phyloP scores from a whole-genome alignment of 2,888 invertebrate genomes.

The Endotricha flammealis region DNA sequence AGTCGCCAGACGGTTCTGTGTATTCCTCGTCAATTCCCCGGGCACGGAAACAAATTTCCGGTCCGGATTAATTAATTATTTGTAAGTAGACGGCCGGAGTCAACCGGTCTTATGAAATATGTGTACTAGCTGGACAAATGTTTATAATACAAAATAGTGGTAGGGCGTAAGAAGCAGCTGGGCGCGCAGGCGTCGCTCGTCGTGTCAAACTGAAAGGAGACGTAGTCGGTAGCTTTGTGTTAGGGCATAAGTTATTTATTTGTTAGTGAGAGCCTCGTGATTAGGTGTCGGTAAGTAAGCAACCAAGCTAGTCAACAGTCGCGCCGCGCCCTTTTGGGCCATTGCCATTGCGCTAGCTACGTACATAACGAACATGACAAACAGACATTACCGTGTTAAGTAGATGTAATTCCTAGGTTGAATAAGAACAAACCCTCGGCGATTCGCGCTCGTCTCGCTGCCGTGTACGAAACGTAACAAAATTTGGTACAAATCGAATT shows the following conservation, averaged over 20 bases:
- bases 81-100: slow-evolving; percentile 43
- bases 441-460: slow-evolving; percentile 1
- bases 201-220: slow-evolving; percentile 56
- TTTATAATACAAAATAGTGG: slow-evolving; percentile 51
- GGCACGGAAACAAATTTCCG: slow-evolving; percentile 21
- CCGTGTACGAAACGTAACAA: slow-evolving; percentile 31
- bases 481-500: slow-evolving; percentile 69
- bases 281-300: slow-evolving; percentile 62
- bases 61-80: slow-evolving; percentile 35
- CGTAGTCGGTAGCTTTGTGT: slow-evolving; percentile 48
- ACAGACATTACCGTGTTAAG: slow-evolving; percentile 28
- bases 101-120: slow-evolving; percentile 46
- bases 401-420: background rate
- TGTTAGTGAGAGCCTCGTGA: slow-evolving; percentile 65
- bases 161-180: slow-evolving; percentile 34
- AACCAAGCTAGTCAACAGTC: slow-evolving; percentile 73
- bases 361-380: slow-evolving; percentile 42
- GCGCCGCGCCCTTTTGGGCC: slow-evolving; percentile 31
- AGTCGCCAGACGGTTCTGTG: slow-evolving; percentile 28
- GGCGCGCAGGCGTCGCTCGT: slow-evolving; percentile 34
- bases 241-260: slow-evolving; percentile 71
- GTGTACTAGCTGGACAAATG: slow-evolving; percentile 71
- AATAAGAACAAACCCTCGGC: slow-evolving; percentile 4
- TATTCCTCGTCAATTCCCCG: slow-evolving; percentile 47
- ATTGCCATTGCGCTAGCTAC: slow-evolving; percentile 65